These are phyloP conservation scores for Xenopus petersii DNA, from an alignment of 2,797 vertebrate genomes.

Conservation along the genomic window DNA sequence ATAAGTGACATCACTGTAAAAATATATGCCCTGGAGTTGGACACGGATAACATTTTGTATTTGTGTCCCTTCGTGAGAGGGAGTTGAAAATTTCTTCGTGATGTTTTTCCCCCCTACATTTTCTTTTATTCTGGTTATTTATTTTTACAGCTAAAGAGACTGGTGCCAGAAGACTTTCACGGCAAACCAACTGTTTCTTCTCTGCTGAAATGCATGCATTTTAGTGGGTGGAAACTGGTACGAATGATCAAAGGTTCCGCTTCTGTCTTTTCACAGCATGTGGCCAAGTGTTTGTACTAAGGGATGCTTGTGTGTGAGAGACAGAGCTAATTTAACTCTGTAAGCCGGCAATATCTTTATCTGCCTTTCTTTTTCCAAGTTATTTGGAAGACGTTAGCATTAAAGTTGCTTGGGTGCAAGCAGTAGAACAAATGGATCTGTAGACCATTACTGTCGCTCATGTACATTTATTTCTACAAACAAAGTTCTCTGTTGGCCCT, in stretches of 20 bases:
- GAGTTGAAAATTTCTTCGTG: too few species aligned
- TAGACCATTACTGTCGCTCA: not conserved
- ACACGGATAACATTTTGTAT: too few species aligned
- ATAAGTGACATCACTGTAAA: too few species aligned
- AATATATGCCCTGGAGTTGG: too few species aligned
- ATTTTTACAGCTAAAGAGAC: constrained; percentile 4
- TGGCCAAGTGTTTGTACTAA: constrained; percentile 24
- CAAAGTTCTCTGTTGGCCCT: not conserved
- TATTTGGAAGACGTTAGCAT: too few species aligned
- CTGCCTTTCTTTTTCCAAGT: too few species aligned
- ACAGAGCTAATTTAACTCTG: too few species aligned
- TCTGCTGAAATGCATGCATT: constrained; percentile 21
- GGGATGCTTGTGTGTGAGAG: not conserved
- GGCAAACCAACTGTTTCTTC: constrained; percentile 19
- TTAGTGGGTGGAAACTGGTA: constrained; percentile 32
- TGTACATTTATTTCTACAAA: not conserved
- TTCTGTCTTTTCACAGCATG: constrained; percentile 39
- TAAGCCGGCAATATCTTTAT: too few species aligned
- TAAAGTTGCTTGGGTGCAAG: too few species aligned
- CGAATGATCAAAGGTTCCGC: constrained; percentile 33
- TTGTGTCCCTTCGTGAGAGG: too few species aligned
- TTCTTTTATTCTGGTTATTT: too few species aligned
- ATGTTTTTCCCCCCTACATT: too few species aligned
- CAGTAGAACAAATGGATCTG: not conserved
- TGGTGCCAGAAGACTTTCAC: constrained; percentile 11